These are phyloP conservation scores for Drosophila suboccidentalis DNA, from an alignment of 2,888 invertebrate species.

Conservation along the genomic window DNA sequence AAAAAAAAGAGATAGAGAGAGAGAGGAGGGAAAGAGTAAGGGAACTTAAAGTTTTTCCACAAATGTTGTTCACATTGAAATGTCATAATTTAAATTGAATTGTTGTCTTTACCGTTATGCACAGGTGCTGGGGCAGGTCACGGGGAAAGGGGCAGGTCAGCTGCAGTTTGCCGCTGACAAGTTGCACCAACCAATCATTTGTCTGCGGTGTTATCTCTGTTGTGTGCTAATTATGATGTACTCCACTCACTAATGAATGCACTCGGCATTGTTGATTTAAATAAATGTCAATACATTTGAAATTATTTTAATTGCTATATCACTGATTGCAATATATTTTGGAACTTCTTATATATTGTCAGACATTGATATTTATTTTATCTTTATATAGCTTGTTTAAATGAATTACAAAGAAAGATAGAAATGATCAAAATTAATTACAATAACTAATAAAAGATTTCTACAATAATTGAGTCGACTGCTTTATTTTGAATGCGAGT, in stretches of 20 bases:
- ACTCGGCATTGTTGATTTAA: not conserved
- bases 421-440: no score
- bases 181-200: conserved; percentile 52
- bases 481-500: no score
- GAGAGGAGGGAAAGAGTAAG: not conserved
- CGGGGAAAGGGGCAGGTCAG: not conserved
- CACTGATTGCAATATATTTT: no score
- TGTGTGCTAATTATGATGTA: conserved; percentile 73
- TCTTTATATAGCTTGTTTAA: no score
- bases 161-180: conserved; percentile 50
- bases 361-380: no score
- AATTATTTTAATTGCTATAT: no score
- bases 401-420: not conserved
- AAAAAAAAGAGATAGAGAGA: conserved; percentile 8
- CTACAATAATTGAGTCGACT: no score
- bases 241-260: conserved; percentile 35
- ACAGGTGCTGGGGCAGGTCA: conserved; percentile 1
- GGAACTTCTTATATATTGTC: no score
- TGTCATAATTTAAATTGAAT: conserved; percentile 81
- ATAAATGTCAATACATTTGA: not conserved
- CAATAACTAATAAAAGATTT: no score
- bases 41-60: conserved; percentile 9
- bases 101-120: conserved; percentile 73
- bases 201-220: conserved; percentile 60
- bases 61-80: conserved; percentile 77